Percentiles rank a stretch among this genome's conserved stretches.
These are phyloP conservation scores for Phania funesta DNA, from an alignment of 2,888 invertebrate species.

Conservation along the genomic window DNA sequence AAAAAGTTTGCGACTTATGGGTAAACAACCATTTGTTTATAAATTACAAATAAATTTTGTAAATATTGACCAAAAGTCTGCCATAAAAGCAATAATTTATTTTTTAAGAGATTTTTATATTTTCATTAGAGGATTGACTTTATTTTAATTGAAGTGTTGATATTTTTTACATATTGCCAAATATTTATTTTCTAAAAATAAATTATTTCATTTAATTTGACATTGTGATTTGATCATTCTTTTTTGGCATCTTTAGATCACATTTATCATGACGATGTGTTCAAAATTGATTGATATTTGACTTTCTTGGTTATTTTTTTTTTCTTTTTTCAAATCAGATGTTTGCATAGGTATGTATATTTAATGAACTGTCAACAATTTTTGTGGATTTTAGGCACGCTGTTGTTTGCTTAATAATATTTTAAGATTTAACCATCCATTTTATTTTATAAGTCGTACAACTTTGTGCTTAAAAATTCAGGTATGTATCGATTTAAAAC, in stretches of 20 bases:
- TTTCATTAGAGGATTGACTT: background rate
- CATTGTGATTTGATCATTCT: constrained; percentile 42
- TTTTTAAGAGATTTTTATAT: background rate
- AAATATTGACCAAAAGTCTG: constrained; percentile 24
- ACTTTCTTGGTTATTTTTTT: background rate
- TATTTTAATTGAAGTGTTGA: background rate
- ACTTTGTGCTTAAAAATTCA: too few relatives aligned
- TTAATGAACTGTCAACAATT: constrained; percentile 24
- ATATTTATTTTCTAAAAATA: constrained; percentile 41
- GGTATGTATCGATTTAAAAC: too few relatives aligned
- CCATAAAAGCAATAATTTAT: background rate
- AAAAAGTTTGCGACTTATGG: background rate
- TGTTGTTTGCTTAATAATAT: background rate
- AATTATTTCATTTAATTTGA: constrained; percentile 50
- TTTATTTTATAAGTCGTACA: too few relatives aligned
- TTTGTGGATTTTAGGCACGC: background rate
- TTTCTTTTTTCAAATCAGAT: constrained; percentile 10
- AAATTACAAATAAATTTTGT: background rate
- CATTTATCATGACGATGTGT: constrained; percentile 37
- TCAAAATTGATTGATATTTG: constrained; percentile 41
- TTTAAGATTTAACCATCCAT: too few relatives aligned
- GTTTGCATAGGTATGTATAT: constrained; percentile 15
- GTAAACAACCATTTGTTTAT: constrained; percentile 6
- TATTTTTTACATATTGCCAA: constrained; percentile 33
- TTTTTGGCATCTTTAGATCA: constrained; percentile 15